Conservation (phyloP, 2,113 vertebrate species). For the Atlantisia rogersi region DNA sequence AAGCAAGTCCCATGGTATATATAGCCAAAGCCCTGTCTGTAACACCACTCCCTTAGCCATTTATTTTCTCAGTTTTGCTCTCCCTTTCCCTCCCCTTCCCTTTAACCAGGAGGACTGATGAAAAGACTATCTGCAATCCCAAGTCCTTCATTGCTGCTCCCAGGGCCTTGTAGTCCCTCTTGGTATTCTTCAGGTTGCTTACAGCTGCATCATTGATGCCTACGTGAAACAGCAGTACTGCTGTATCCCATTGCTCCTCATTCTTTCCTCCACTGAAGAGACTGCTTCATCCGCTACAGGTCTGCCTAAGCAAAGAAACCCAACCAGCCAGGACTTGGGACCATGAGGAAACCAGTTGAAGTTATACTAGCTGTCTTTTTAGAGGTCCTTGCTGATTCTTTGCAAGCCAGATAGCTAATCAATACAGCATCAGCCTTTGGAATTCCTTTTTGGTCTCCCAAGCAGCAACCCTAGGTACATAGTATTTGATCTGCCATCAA, state of each 20-base stretch:
- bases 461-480: not conserved
- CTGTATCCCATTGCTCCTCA: rapidly evolving
- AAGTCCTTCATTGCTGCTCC: too few relatives aligned
- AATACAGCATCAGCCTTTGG: not conserved
- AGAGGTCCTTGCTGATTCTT: not conserved
- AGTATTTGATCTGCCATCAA: not conserved
- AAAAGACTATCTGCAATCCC: too few relatives aligned
- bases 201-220: too few relatives aligned
- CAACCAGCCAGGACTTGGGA: not conserved
- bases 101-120: too few relatives aligned
- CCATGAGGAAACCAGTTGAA: not conserved
- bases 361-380: not conserved
- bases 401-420: not conserved
- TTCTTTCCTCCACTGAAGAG: not conserved
- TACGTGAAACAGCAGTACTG: too few relatives aligned
- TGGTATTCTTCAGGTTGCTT: too few relatives aligned
- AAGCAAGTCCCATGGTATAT: too few relatives aligned
- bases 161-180: too few relatives aligned
- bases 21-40: too few relatives aligned
- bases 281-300: not conserved
- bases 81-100: too few relatives aligned
- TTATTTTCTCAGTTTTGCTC: too few relatives aligned
- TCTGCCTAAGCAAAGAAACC: not conserved
- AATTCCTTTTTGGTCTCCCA: not conserved
- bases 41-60: too few relatives aligned